Evolutionary conservation across 2,797 vertebrate genomes (phyloP).

Genomic region (Pteropus rufus): DNA sequence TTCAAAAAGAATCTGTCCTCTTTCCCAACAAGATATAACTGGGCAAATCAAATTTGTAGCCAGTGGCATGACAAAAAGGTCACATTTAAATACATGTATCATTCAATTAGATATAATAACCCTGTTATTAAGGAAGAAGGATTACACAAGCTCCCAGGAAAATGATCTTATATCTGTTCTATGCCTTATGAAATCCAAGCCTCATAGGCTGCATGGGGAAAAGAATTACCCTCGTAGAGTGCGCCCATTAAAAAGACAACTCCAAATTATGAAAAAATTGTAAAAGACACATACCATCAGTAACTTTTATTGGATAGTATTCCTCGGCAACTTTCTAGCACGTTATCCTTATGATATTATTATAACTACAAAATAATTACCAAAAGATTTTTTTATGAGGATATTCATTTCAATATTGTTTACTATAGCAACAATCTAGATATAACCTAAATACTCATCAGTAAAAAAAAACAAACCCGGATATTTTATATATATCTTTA

Average conservation of each 20-base stretch:
- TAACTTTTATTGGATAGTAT: background rate
- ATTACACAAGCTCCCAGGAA: background rate
- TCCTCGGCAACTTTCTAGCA: background rate
- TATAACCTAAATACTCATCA: background rate
- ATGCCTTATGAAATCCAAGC: background rate
- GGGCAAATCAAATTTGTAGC: conserved; percentile 1
- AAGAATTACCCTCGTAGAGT: background rate
- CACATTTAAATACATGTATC: background rate
- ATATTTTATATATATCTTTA: background rate
- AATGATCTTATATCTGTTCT: background rate
- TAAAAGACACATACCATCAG: background rate
- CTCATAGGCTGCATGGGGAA: background rate
- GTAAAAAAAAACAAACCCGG: background rate
- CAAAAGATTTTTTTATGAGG: background rate
- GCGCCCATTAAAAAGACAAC: background rate
- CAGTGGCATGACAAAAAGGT: background rate
- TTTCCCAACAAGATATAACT: background rate
- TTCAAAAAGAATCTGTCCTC: background rate
- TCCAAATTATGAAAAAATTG: background rate
- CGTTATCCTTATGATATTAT: background rate
- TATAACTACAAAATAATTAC: background rate
- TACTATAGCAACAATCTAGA: background rate
- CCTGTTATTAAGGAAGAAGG: background rate
- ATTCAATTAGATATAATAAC: conserved; percentile 11
- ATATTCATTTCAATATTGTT: background rate